phyloP scores from a whole-genome alignment of 2,113 vertebrate species.

The Connochaetes taurinus region DNA sequence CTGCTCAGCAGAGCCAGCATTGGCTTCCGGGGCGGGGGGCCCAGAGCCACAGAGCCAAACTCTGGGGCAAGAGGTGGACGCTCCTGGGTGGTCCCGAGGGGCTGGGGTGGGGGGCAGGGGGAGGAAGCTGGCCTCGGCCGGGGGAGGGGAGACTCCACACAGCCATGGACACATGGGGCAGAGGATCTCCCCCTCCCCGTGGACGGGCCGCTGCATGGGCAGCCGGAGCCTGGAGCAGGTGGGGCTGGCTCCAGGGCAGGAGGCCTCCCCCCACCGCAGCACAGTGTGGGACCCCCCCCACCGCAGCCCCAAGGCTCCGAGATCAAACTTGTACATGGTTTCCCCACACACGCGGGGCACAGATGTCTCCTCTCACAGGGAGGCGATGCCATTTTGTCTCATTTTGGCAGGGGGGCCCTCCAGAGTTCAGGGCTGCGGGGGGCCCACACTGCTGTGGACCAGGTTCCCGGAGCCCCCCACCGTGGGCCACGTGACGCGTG shows the following conservation, averaged over 20 bases:
- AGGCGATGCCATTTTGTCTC: conserved; percentile 40
- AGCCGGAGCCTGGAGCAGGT: background rate
- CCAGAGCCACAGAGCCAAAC: background rate
- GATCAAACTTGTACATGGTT: background rate
- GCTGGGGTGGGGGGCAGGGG: background rate
- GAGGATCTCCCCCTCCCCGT: background rate
- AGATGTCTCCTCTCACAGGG: background rate
- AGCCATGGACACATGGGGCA: background rate
- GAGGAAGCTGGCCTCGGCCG: background rate
- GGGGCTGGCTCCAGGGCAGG: background rate
- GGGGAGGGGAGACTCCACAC: background rate
- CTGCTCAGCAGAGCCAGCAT: background rate
- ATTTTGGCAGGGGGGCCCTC: background rate
- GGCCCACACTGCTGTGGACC: background rate
- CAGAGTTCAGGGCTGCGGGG: background rate
- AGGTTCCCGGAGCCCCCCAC: conserved; percentile 65
- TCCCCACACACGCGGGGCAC: background rate
- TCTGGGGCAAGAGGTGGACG: background rate
- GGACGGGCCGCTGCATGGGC: background rate
- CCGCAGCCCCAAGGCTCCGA: accelerated
- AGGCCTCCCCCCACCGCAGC: accelerated
- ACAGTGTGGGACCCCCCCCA: background rate
- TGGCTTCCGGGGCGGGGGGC: background rate
- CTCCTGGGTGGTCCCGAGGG: background rate
- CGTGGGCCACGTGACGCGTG: conserved; percentile 68